Conservation (phyloP, 2,888 invertebrate species). For the Aphodius granarius region DNA sequence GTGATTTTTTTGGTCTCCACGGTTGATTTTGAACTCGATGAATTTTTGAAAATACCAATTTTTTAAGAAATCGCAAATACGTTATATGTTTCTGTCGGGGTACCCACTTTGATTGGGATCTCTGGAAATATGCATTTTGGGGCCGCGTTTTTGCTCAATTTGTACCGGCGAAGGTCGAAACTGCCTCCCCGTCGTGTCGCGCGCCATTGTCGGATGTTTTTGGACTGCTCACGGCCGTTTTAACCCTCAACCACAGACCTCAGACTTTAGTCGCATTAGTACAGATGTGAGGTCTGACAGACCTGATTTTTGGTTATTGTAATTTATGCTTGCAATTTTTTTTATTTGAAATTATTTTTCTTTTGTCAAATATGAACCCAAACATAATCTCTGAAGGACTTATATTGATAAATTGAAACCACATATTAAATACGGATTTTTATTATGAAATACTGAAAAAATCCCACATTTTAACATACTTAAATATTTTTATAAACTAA, state of each 20-base stretch:
- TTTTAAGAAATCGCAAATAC: too few species aligned
- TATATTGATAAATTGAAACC: not conserved
- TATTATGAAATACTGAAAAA: not conserved
- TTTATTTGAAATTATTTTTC: not conserved
- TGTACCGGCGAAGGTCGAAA: too few species aligned
- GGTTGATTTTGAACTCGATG: too few species aligned
- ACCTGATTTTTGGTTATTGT: not conserved
- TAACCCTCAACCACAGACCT: not conserved
- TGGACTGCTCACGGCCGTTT: too few species aligned
- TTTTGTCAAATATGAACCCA: not conserved
- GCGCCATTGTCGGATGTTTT: too few species aligned
- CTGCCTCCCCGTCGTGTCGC: too few species aligned
- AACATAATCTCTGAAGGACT: not conserved
- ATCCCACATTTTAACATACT: not conserved
- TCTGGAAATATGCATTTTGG: too few species aligned
- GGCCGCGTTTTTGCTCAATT: too few species aligned
- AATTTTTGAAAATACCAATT: too few species aligned
- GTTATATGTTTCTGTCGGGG: too few species aligned
- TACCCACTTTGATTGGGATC: too few species aligned
- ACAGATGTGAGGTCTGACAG: not conserved
- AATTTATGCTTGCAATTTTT: not conserved
- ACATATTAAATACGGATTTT: not conserved
- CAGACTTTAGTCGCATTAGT: not conserved
- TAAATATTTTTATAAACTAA: not conserved
- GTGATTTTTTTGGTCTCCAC: too few species aligned